Evolutionary conservation across 2,113 vertebrate genomes (phyloP), one percentile per base, ranked within the genome.

Genomic region (Tragelaphus imberbis): DNA sequence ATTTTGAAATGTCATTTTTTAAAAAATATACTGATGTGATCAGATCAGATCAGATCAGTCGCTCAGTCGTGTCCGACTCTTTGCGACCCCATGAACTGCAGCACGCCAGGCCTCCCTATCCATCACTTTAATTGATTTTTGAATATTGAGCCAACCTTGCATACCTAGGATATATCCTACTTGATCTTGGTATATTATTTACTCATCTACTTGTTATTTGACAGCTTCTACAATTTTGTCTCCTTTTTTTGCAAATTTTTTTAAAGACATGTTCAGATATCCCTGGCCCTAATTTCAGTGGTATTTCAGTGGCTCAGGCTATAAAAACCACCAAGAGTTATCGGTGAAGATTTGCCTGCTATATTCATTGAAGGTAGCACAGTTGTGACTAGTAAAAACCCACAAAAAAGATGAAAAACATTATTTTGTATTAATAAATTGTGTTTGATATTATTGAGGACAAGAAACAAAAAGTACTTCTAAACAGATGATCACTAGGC

Each of bases 311-410:
- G 82, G 96, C 97, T 1, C 94, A 98, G 2, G 53, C 98, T 3
- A 33, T 98, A 81, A 97, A 96, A 51, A 77, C 98, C 68, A 99
- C 98, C 97, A 99, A 99, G 98, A 98, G 82, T 97, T 98, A 98
- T 98, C 55, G 68, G 28, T 8, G 56, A 93, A 28, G 96, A 98
- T 65, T 98, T 99, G 5, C 97, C 98, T 5, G 98, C 98, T n/a
- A 68, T 99, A 92, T 99, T 99, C 65, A 98, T 99, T 85, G 82
- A 98, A 98, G 98, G 98, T 99, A 89, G 90, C 85, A 51, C 4
- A 59, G 6, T 58, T 84, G 5, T 88, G 53, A 68, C 40, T 90
- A 36, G 27, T 91, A n/a, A 49, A 49, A 10, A 79, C 19, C 23
- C n/a, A 51, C 16, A 79, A 47, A 91, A 75, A n/a, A 33, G 10